Conservation (phyloP, 2,888 invertebrate species). For the Autographa gamma region DNA sequence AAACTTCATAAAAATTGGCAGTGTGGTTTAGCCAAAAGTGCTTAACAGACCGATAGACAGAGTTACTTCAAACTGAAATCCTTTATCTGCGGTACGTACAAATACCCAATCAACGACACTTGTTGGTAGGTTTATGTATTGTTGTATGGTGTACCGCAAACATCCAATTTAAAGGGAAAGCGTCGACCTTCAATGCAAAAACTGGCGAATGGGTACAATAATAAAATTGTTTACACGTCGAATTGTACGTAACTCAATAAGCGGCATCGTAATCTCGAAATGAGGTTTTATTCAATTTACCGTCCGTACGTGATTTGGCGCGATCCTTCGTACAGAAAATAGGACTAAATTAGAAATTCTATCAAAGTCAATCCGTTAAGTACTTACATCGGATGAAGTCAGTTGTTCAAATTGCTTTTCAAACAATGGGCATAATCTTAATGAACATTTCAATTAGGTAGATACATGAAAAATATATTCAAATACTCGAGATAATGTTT, state of each 20-base stretch:
- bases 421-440: conserved; percentile 8
- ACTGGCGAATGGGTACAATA: conserved; percentile 60
- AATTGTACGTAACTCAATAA: conserved; percentile 74
- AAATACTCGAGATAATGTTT: neutral
- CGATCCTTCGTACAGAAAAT: conserved; percentile 62
- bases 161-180: conserved; percentile 35
- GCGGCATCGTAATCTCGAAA: conserved; percentile 74
- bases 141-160: conserved; percentile 21
- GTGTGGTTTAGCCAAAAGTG: no score
- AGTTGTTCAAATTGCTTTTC: conserved; percentile 23
- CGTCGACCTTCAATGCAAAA: conserved; percentile 54
- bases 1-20: no score
- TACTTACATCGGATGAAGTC: conserved; percentile 34
- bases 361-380: conserved; percentile 53
- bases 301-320: conserved; percentile 81
- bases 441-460: conserved; percentile 10
- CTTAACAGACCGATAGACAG: no score
- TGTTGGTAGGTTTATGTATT: conserved; percentile 7
- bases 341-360: conserved; percentile 69
- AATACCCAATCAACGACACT: conserved; percentile 27
- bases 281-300: conserved; percentile 81
- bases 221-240: conserved; percentile 76
- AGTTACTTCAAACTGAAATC: conserved; percentile 3
- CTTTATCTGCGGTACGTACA: conserved; percentile 21
- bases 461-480: neutral